Conservation (phyloP, 2,797 vertebrate species). For the Rhynchonycteris naso region DNA sequence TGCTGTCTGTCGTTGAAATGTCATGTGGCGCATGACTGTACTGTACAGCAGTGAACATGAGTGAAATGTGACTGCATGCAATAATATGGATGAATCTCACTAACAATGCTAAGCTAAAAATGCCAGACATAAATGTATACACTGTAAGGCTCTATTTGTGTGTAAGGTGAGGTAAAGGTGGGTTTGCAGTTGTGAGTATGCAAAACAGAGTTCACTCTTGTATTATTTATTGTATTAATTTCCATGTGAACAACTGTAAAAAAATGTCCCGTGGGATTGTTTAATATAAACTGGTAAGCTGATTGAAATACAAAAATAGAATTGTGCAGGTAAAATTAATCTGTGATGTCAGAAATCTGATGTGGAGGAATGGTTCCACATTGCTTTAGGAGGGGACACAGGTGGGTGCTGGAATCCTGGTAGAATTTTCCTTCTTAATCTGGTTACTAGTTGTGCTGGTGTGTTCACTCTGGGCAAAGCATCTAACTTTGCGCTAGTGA, state of each 20-base stretch:
- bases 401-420: background rate
- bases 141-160: background rate
- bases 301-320: background rate
- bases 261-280: background rate
- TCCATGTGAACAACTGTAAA: background rate
- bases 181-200: background rate
- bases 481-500: background rate
- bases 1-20: background rate
- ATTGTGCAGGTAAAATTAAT: background rate
- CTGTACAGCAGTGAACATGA: background rate
- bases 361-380: background rate
- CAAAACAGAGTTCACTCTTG: background rate
- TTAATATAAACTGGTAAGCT: background rate
- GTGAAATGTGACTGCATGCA: background rate
- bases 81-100: background rate
- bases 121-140: background rate
- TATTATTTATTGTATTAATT: background rate
- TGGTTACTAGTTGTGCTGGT: background rate
- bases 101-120: background rate
- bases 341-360: background rate
- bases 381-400: background rate
- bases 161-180: background rate
- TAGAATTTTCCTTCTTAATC: background rate
- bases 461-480: conserved; percentile 14
- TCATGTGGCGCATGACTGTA: background rate